A percentile compares a stretch with the other conserved stretches of the same genome.
These are phyloP conservation scores for Catalaphyllia jardinei DNA, from an alignment of 64 coral and sea anemone genomes.

Conservation along the genomic window DNA sequence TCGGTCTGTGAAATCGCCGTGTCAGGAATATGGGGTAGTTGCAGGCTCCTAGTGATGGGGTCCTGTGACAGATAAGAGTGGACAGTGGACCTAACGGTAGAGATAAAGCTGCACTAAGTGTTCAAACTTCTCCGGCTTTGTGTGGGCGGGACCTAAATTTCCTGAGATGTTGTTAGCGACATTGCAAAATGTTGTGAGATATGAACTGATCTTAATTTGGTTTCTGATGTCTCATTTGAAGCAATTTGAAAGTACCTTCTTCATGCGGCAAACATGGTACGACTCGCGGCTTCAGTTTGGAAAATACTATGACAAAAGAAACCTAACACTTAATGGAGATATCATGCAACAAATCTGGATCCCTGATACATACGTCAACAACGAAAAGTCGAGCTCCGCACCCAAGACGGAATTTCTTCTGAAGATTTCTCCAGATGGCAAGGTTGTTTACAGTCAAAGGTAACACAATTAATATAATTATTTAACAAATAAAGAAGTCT, in stretches of 20 bases:
- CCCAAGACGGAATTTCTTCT: slow-evolving; percentile 79
- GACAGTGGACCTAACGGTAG: too few relatives aligned
- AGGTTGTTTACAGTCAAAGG: slow-evolving; percentile 80
- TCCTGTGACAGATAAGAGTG: too few relatives aligned
- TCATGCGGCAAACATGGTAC: slow-evolving; percentile 76
- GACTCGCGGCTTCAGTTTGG: slow-evolving; percentile 66
- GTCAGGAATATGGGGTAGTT: too few relatives aligned
- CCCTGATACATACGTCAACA: slow-evolving; percentile 83
- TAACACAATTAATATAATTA: too few relatives aligned
- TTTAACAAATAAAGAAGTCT: too few relatives aligned
- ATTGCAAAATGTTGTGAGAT: too few relatives aligned
- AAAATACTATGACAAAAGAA: slow-evolving; percentile 65
- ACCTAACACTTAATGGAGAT: slow-evolving; percentile 69
- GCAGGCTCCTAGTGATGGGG: too few relatives aligned
- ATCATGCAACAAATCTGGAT: slow-evolving; percentile 88
- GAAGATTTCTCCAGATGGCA: slow-evolving; percentile 57
- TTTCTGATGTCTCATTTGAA: neutral
- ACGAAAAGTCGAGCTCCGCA: slow-evolving; percentile 77
- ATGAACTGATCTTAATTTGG: neutral
- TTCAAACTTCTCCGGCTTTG: too few relatives aligned
- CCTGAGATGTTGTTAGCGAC: too few relatives aligned
- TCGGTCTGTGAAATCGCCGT: too few relatives aligned
- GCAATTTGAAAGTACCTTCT: slow-evolving; percentile 88
- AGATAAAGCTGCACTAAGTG: too few relatives aligned
- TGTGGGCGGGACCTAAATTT: too few relatives aligned